Conservation (phyloP, 1,140 invertebrate genomes). For the Drosophila nigrodunni region DNA sequence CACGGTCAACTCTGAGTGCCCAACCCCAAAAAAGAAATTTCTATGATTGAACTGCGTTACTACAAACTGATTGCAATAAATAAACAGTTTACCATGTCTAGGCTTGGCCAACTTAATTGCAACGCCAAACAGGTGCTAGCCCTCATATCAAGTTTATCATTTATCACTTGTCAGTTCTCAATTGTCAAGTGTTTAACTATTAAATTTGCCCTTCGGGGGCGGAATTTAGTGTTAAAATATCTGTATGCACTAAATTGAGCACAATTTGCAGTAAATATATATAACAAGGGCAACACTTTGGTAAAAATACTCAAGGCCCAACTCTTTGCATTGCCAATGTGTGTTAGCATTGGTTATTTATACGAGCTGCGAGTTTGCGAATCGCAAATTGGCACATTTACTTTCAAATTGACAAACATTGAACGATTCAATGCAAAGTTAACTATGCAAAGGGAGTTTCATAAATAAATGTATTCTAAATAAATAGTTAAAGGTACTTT, state of each 20-base stretch:
- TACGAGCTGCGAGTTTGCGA: neutral
- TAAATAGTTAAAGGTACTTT: too few relatives aligned
- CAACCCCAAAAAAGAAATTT: conserved; percentile 54
- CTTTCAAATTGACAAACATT: conserved; percentile 32
- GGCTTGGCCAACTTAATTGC: conserved; percentile 63
- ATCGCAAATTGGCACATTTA: neutral
- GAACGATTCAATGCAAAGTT: neutral
- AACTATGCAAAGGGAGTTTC: neutral
- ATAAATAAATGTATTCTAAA: too few relatives aligned
- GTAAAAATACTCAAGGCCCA: conserved; percentile 50
- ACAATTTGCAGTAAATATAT: conserved; percentile 67
- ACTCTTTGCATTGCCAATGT: conserved; percentile 65
- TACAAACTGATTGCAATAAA: conserved; percentile 52
- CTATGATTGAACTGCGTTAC: conserved; percentile 42
- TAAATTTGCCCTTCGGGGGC: conserved; percentile 22
- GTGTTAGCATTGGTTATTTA: conserved; percentile 15
- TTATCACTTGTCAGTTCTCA: neutral
- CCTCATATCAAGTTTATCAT: neutral
- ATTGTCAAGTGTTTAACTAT: neutral
- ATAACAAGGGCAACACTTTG: conserved; percentile 64
- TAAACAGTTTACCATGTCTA: conserved; percentile 62
- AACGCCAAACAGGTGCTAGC: conserved; percentile 55
- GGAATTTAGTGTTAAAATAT: conserved; percentile 21
- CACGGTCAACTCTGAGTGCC: conserved; percentile 17
- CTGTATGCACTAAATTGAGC: conserved; percentile 53